Base-by-base conservation (phyloP, 1,140 invertebrate genomes). In the Babylonia areolata region DNA sequence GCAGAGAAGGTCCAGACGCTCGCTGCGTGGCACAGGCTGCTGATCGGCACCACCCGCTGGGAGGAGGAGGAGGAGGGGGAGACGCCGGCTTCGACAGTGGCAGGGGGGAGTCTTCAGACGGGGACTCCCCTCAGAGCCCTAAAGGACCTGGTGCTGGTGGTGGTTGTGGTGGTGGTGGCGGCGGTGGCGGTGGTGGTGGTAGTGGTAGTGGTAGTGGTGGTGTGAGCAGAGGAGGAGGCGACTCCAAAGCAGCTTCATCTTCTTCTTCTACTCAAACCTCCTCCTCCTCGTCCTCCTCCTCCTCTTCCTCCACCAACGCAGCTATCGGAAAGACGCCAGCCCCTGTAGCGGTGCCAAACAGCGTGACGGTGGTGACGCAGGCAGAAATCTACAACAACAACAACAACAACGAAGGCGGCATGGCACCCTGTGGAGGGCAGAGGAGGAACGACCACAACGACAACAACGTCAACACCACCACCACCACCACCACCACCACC, bases 111-210 rank as follows among this genome's bases (percentile, higher is more conserved):
- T 84, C 82, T 6, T 84, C 82, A 9, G 82, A 84, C 39, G 82
- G 82, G 3, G 82, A 84, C 39, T 84, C 82, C 9, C 82, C 82
- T 17, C 82, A 73, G 39, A 84, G 82, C n/a, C 82, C 82, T n/a
- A 84, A 75, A 37, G 35, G 20, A 39, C 23, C 37, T 28, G 20
- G 33, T 20, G 71, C 31, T 9, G n/a, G 23, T 31, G 71, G 9
- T 31, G 71, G 2, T 31, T 2, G 9, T 11, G 71, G 39, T 17
- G 37, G 12, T 3, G 39, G 28, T 39, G 2, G 3, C 39, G 37
- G 73, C 37, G 37, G 35, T 11, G 73, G 73, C 6, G 73, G 5
- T 40, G 73, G 11, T 11, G n/a, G n/a, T n/a, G n/a, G n/a, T n/a
- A n/a, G n/a, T n/a, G n/a, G n/a, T n/a, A n/a, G n/a, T n/a, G n/a